Evolutionary conservation across 2,797 vertebrate genomes (phyloP).

Genomic region (Balearica regulorum): DNA sequence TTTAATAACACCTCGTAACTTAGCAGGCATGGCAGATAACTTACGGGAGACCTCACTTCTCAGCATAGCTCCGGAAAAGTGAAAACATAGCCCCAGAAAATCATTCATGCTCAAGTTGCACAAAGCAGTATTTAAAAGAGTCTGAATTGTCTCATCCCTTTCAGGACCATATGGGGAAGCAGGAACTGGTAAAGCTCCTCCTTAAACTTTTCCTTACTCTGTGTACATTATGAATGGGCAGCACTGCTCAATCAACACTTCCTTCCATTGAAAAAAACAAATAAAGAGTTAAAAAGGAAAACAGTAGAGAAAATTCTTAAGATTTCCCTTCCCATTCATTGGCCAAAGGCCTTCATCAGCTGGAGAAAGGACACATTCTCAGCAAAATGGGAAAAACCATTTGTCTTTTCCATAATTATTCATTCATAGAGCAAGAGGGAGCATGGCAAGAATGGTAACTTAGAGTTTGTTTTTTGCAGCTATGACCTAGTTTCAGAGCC

Average conservation of each 20-base stretch:
- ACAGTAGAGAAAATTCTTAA: background rate
- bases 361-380: background rate
- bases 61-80: background rate
- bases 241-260: background rate
- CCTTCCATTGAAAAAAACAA: background rate
- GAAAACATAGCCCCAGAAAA: background rate
- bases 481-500: background rate
- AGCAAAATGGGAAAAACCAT: background rate
- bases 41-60: background rate
- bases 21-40: background rate
- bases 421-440: background rate
- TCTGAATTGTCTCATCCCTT: background rate
- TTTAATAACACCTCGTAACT: background rate
- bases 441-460: background rate
- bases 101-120: background rate
- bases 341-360: background rate
- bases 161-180: background rate
- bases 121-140: background rate
- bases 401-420: background rate
- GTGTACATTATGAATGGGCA: background rate
- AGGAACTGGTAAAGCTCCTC: background rate
- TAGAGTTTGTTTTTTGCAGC: background rate
- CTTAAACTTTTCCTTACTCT: background rate
- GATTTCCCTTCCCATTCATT: background rate
- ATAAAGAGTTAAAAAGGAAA: background rate